These are phyloP conservation scores for Caenorhabditis parvicauda DNA, from an alignment of 2,888 invertebrate genomes.

Conservation along the genomic window DNA sequence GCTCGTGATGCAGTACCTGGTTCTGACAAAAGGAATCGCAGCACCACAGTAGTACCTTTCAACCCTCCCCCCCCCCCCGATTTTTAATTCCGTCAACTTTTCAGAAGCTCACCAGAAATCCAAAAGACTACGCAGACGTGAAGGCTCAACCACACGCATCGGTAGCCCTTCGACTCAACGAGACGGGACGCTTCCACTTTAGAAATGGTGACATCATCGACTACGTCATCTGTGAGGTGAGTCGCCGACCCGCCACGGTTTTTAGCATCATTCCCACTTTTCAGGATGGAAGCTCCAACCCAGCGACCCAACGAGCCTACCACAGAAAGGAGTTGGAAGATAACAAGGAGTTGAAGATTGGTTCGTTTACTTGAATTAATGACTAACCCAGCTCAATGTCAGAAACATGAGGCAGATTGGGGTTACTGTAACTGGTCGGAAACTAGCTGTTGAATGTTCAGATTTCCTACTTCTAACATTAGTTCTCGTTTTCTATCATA, in stretches of 20 bases:
- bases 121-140: constrained; percentile 84
- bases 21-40: no score
- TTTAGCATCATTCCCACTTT: no score
- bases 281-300: constrained; percentile 74
- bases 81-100: constrained; percentile 12
- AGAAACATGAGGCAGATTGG: not conserved
- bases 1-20: no score
- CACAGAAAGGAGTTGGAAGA: constrained; percentile 83
- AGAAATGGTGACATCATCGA: constrained; percentile 91
- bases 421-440: no score
- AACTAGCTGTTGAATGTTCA: constrained; percentile 1
- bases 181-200: constrained; percentile 69
- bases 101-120: constrained; percentile 84
- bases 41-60: no score
- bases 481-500: no score
- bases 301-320: constrained; percentile 87
- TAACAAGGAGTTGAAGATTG: constrained; percentile 66
- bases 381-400: not conserved
- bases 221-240: constrained; percentile 84
- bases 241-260: no score
- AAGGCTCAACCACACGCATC: constrained; percentile 82
- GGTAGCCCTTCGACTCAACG: constrained; percentile 84
- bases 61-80: no score
- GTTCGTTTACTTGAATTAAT: constrained; percentile 61
- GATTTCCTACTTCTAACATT: no score